These are phyloP conservation scores for Drosophila anomalipes DNA, from an alignment of 2,888 invertebrate genomes.

Conservation along the genomic window DNA sequence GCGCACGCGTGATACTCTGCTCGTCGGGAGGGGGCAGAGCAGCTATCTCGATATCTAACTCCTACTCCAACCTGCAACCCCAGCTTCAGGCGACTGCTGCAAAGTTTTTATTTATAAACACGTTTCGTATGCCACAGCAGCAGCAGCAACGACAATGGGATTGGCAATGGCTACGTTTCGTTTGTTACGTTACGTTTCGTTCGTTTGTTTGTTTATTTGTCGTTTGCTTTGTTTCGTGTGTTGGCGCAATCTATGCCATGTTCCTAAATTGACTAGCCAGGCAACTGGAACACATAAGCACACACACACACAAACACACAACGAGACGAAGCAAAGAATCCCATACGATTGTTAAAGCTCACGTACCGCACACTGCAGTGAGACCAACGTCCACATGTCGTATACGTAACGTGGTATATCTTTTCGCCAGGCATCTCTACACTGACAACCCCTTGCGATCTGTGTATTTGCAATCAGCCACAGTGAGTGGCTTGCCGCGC, in stretches of 20 bases:
- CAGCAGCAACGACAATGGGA: conserved; percentile 13
- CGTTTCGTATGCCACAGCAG: conserved; percentile 64
- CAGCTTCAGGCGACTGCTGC: conserved; percentile 56
- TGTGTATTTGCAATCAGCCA: conserved; percentile 75
- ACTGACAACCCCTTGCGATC: conserved; percentile 8
- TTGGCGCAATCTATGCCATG: conserved; percentile 78
- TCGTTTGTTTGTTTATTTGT: conserved; percentile 72
- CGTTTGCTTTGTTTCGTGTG: conserved; percentile 79
- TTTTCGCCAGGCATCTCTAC: conserved; percentile 41
- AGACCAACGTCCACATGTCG: conserved; percentile 68
- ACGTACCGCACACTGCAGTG: conserved; percentile 68
- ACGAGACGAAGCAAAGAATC: conserved; percentile 54
- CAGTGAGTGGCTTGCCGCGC: conserved; percentile 69
- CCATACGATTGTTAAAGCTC: conserved; percentile 73
- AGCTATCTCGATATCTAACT: conserved; percentile 48
- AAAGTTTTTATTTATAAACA: conserved; percentile 80
- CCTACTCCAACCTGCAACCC: conserved; percentile 8
- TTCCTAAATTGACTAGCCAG: conserved; percentile 75
- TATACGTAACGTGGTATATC: conserved; percentile 78
- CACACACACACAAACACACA: conserved; percentile 10
- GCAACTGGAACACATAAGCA: conserved; percentile 52
- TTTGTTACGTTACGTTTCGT: conserved; percentile 18
- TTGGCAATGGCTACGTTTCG: conserved; percentile 27
- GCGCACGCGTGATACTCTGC: conserved; percentile 29
- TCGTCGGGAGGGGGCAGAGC: conserved; percentile 1